Evolutionary conservation across 2,888 invertebrate genomes (phyloP), one percentile per base, ranked within the genome.

Genomic region (Hydropsyche betteni): DNA sequence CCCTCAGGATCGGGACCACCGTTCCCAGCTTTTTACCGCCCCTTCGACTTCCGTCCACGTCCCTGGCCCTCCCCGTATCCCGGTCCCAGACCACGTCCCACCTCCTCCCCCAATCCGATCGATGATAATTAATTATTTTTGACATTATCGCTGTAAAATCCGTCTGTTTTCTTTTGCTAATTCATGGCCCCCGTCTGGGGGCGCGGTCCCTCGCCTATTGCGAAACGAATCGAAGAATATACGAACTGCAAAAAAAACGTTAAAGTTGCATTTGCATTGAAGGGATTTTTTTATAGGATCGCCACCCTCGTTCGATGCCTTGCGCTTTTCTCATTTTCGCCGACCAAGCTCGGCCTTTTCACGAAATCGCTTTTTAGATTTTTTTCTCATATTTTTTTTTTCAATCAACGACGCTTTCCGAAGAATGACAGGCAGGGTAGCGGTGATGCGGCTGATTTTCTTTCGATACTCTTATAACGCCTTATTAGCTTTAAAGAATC

Each of bases 91-190:
- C 24, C 24, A 24, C 24, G 24, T 24, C 24, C n/a, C 64, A 44
- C 44, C 10, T 86, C 85, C 84, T 83, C 83, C 83, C 82, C 83
- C 16, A 12, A 51, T 82, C 81, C 84, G 89, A 89, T 89, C 89
- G 89, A 89, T 89, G 88, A 89, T 90, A 90, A 90, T 90, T 90
- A 90, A 90, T 90, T 90, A 90, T 90, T 90, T 90, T 90, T 89
- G 90, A 90, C 90, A 88, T 90, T 90, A 90, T 90, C 90, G 89
- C 89, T 84, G 85, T 86, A 87, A 88, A 87, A 80, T 80, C 83
- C 83, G 83, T 89, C 89, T 89, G 89, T 88, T 89, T 89, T 89
- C 88, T 89, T 89, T 89, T 88, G 89, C 89, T 89, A 90, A 90
- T 90, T 90, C 90, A 90, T 87, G 89, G 88, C 87, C 87, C 61